Evolutionary conservation across 2,797 vertebrate species (phyloP), one percentile per base, ranked within the genome.

Genomic region (Crenuchus spilurus): DNA sequence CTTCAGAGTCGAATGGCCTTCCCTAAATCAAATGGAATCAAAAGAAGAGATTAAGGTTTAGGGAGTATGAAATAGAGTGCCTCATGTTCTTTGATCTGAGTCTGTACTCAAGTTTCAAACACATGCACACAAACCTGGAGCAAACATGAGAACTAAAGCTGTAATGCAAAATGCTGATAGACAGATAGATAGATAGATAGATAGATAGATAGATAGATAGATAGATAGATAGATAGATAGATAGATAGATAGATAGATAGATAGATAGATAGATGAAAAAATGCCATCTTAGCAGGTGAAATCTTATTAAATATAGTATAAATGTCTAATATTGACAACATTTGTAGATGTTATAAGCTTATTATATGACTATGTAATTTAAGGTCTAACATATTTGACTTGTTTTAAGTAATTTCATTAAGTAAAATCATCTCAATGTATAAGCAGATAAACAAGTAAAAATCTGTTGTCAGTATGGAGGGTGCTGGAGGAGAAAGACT

Each of bases 1-100:
- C 39, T 58, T 22, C 39, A 63, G 46, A 49, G 35, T 71, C 28
- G 44, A 64, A 68, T 64, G 2, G 10, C 16, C 30, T 51, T 44
- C 26, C 33, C 14, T 72, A 66, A 76, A 78, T 80, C 57, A 64
- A 30, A 64, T 22, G 26, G 28, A 70, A 72, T 70, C 57, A 42
- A 35, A 48, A 37, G 61, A 31, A 48, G 6, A 42, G 49, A 70
- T 33, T 44, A 46, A 46, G n/a, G 39, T 33, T 58, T 57, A 20
- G 39, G 48, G 65, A 75, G 35, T 30, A 41, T 18, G 52, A 57
- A 62, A 22, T 7, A 11, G 18, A 58, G 24, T 16, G 14, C 30
- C 46, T 42, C 24, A 31, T 24, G 28, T 16, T 42, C 44, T 71
- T 79, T 75, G 46, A 57, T 51, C 52, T 62, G 63, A 52, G 16